A percentile compares a stretch with the other conserved stretches of the same genome.
phyloP scores from a whole-genome alignment of 2,113 vertebrate genomes.

The Struthidea cinerea region DNA sequence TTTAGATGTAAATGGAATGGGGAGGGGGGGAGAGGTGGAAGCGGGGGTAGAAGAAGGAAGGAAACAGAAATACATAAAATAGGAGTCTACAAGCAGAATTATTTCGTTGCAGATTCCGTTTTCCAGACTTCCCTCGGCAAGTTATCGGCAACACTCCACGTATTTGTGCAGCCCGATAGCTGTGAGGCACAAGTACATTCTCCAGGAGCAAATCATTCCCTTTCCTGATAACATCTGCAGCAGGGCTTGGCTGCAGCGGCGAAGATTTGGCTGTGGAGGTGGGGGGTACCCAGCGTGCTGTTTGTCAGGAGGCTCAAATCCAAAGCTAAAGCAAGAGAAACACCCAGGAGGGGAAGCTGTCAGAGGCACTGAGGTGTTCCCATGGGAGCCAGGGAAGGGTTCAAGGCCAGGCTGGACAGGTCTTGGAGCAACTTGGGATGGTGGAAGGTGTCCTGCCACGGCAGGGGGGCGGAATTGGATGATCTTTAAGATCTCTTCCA shows the following conservation, averaged over 20 bases:
- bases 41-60: background rate
- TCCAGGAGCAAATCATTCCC: conserved; percentile 37
- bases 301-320: background rate
- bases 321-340: background rate
- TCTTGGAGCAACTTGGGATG: background rate
- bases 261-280: background rate
- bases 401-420: background rate
- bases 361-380: background rate
- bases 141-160: background rate
- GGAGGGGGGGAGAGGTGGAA: background rate
- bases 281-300: background rate
- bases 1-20: conserved; percentile 11
- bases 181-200: background rate
- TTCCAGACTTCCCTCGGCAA: conserved; percentile 5
- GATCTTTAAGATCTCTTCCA: background rate
- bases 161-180: background rate
- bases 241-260: background rate
- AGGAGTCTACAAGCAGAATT: background rate
- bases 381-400: accelerated
- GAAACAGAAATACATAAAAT: conserved; percentile 28
- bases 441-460: background rate
- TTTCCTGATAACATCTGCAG: conserved; percentile 23
- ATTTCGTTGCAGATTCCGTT: background rate
- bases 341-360: background rate
- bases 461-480: background rate